These are phyloP conservation scores for Rhyacichthys aspro DNA, from an alignment of 2,797 vertebrate genomes.

Conservation along the genomic window DNA sequence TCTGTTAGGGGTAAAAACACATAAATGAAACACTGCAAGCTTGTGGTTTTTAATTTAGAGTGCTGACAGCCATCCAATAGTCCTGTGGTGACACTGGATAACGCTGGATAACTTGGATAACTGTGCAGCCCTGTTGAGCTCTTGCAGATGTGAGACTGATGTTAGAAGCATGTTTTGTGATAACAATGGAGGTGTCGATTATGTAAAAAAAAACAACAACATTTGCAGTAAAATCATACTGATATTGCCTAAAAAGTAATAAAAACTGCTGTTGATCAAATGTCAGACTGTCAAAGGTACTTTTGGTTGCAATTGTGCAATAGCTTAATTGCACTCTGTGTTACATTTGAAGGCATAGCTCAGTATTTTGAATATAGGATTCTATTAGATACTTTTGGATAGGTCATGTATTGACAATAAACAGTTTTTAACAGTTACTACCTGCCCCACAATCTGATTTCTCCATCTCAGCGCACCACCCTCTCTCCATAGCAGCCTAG, in stretches of 20 bases:
- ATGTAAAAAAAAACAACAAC: slow-evolving; percentile 12
- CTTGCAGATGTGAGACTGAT: slow-evolving; percentile 33
- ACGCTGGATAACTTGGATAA: slow-evolving; percentile 65
- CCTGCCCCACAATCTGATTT: too few relatives aligned
- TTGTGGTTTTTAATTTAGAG: slow-evolving; percentile 72
- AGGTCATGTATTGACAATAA: too few relatives aligned
- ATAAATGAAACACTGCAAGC: slow-evolving; percentile 65
- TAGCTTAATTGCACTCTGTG: too few relatives aligned
- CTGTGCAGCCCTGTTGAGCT: slow-evolving; percentile 52
- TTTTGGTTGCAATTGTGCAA: too few relatives aligned
- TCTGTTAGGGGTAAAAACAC: slow-evolving; percentile 64
- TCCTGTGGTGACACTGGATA: slow-evolving; percentile 65
- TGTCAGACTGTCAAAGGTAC: slow-evolving; percentile 18
- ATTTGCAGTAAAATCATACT: slow-evolving; percentile 33
- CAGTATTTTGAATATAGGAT: too few relatives aligned
- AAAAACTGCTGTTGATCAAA: slow-evolving; percentile 13
- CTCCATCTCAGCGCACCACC: too few relatives aligned
- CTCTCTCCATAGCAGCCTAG: too few relatives aligned
- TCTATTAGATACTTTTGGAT: too few relatives aligned
- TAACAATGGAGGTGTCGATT: slow-evolving; percentile 33
- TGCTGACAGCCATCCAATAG: slow-evolving; percentile 67
- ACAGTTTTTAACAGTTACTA: too few relatives aligned
- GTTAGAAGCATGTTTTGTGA: slow-evolving; percentile 12
- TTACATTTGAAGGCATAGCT: too few relatives aligned
- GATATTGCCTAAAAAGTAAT: slow-evolving; percentile 24